Percentiles rank a stretch among this genome's conserved stretches.
These are phyloP conservation scores for Manis javanica DNA, from an alignment of 2,797 vertebrate species.

Conservation along the genomic window DNA sequence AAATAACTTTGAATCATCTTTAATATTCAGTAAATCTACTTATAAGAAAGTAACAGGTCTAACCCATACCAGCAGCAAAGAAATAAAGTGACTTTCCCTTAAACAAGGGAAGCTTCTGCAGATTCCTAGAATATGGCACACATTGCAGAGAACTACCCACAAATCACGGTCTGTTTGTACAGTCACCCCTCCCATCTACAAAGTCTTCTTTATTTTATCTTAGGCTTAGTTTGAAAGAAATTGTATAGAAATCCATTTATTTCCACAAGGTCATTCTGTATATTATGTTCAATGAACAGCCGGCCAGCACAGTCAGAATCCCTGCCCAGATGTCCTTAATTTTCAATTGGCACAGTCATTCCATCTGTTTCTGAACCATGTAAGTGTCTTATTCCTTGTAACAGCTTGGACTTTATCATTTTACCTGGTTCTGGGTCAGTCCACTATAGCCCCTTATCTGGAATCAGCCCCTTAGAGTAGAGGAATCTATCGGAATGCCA, in stretches of 20 bases:
- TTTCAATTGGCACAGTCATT: not conserved
- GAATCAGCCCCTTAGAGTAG: not conserved
- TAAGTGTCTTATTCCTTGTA: not conserved
- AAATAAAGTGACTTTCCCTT: not conserved
- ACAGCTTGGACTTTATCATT: not conserved
- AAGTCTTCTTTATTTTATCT: not conserved
- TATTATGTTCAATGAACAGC: not conserved
- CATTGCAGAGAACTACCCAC: not conserved
- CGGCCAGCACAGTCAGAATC: not conserved
- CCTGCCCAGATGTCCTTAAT: not conserved
- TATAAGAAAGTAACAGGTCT: not conserved
- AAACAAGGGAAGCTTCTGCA: not conserved
- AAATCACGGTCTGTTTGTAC: not conserved
- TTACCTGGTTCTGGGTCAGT: not conserved
- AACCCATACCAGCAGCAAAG: not conserved
- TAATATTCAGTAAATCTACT: not conserved
- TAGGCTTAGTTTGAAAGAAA: not conserved
- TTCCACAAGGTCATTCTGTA: not conserved
- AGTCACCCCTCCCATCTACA: fast-evolving
- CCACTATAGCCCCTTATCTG: not conserved
- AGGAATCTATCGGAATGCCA: not conserved
- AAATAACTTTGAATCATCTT: not conserved
- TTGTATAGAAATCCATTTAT: not conserved
- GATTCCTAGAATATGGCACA: not conserved
- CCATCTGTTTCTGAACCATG: not conserved